Base-by-base conservation (phyloP, 2,797 vertebrate genomes). In the Siniperca scherzeri region DNA sequence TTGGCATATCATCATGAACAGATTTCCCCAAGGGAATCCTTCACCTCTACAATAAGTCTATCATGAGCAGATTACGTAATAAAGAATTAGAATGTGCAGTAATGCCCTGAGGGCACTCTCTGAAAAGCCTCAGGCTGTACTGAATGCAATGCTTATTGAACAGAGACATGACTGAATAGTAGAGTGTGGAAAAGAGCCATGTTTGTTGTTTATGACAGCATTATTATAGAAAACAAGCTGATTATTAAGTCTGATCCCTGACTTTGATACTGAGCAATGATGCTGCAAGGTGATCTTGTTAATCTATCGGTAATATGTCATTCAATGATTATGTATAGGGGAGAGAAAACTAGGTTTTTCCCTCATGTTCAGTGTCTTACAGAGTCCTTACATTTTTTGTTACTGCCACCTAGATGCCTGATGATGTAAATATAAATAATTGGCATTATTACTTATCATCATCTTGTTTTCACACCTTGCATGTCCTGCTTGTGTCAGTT, bases 21-120 rank as follows among this genome's bases (percentile, higher is more conserved):
- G 59, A 66, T 66, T 72, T 80, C 60, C 67, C 62, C 46, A 33
- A 22, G 50, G 70, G 72, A 38, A 42, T 73, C 48, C 16, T 25
- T 74, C 44, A 67, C 66, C 46, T 46, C 36, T n/a, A 30, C 44
- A 64, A 38, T 12, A 50, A 70, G 33, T 68, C 62, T 69, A 33
- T 55, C 50, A 67, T 72, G 56, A 82, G 68, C 22, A 70, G 52
- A 74, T 92, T 83, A 82, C 30, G 10, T n/a, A 85, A 84, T 82
- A 73, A 84, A 85, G 21, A 85, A 57, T 83, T 59, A 57, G 7
- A 79, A 65, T 78, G 46, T 87, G 77, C 73, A 81, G 77, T 10
- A 70, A 70, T 68, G 64, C 72, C 86, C 79, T 33, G 7, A 38
- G 76, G 82, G 79, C 2, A 3, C 19, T 40, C 30, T 76, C 48